Percentiles rank a stretch among this genome's conserved stretches.
phyloP scores from a whole-genome alignment of 2,113 vertebrate genomes.

The Ciconia boyciana region DNA sequence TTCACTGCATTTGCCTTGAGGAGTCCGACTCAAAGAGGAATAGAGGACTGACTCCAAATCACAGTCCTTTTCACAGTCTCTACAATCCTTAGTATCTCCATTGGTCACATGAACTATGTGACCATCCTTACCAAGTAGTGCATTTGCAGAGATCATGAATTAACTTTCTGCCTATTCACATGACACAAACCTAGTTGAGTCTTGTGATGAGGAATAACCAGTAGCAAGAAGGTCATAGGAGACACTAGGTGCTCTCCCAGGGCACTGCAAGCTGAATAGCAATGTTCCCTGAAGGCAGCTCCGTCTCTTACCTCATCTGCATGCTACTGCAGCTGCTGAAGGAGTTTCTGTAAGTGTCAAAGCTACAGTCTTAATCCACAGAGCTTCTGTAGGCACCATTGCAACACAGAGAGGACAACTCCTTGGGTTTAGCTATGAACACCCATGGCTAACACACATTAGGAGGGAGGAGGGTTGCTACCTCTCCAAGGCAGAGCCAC shows the following conservation, averaged over 20 bases:
- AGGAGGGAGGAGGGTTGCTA: neutral
- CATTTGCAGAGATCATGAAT: neutral
- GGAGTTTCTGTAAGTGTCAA: accelerated
- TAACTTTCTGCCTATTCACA: neutral
- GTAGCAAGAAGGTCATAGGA: neutral
- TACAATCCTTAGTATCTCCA: accelerated
- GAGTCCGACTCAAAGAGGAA: neutral
- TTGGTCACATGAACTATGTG: accelerated
- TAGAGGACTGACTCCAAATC: neutral
- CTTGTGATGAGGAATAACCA: neutral
- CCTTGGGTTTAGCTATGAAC: neutral
- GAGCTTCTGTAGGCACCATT: neutral
- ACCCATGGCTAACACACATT: accelerated
- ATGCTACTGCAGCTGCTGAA: accelerated
- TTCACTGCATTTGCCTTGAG: neutral
- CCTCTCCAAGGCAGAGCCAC: neutral
- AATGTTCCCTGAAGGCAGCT: accelerated
- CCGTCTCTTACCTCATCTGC: neutral
- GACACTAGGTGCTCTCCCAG: neutral
- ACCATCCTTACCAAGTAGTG: neutral
- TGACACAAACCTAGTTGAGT: neutral
- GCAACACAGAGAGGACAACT: neutral
- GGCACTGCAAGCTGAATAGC: neutral
- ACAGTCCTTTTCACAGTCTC: neutral
- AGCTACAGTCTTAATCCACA: neutral